Evolutionary conservation across 2,113 vertebrate genomes (phyloP).

Genomic region (Mastomys natalensis): DNA sequence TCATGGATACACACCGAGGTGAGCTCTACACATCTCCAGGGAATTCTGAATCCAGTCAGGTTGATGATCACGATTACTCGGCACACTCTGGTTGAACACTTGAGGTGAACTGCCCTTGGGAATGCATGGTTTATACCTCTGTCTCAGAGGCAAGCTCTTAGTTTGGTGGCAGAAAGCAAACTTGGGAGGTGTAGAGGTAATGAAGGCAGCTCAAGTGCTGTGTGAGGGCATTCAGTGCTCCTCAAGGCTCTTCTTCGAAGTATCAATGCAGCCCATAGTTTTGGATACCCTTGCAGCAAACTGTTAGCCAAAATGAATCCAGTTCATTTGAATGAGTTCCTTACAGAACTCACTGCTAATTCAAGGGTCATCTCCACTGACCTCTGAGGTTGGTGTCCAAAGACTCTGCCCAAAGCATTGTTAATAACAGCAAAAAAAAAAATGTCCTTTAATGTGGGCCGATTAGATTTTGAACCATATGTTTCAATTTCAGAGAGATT

Average conservation of each 20-base stretch:
- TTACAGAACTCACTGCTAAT: neutral
- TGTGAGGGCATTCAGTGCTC: neutral
- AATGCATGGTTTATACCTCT: neutral
- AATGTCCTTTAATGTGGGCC: neutral
- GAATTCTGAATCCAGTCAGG: neutral
- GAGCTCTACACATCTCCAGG: neutral
- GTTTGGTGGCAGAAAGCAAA: neutral
- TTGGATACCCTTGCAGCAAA: neutral
- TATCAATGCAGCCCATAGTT: neutral
- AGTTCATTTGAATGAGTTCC: no score
- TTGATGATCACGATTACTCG: neutral
- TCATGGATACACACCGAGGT: neutral
- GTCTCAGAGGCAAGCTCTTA: neutral
- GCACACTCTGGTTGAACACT: neutral
- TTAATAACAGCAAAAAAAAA: neutral
- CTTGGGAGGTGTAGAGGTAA: neutral
- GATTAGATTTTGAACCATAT: neutral
- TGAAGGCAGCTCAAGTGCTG: neutral
- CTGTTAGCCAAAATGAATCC: constrained; percentile 15
- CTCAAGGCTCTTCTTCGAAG: neutral
- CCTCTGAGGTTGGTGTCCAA: neutral
- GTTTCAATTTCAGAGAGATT: constrained; percentile 5
- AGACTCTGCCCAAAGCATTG: neutral
- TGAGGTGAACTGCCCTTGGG: neutral
- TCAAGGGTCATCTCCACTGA: neutral